Conservation (phyloP, 2,113 vertebrate species). For the Mirounga angustirostris region DNA sequence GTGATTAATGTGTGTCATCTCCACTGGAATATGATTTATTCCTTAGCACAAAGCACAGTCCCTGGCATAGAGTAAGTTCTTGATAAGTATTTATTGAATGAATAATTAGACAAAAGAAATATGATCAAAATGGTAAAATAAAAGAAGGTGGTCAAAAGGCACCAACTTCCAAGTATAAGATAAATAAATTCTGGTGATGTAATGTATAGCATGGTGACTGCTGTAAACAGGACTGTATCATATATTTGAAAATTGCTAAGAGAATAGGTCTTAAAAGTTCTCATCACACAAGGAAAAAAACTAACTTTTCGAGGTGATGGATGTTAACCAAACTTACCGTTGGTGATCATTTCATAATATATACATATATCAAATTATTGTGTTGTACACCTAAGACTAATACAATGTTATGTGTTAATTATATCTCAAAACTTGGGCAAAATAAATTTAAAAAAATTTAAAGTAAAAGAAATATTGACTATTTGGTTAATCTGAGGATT, state of each 20-base stretch:
- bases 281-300: background rate
- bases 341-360: background rate
- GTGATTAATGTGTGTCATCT: background rate
- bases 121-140: background rate
- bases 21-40: background rate
- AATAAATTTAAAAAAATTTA: background rate
- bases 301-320: background rate
- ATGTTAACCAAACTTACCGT: background rate
- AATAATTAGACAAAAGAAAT: background rate
- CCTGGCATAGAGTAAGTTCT: background rate
- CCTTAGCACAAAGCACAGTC: background rate
- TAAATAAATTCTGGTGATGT: background rate
- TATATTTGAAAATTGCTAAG: background rate
- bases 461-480: background rate
- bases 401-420: background rate
- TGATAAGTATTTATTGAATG: background rate
- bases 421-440: background rate
- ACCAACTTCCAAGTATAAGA: background rate
- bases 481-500: background rate
- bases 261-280: background rate
- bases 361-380: background rate
- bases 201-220: background rate
- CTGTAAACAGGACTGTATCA: background rate
- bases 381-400: background rate
- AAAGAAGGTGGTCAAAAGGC: background rate